Evolutionary conservation across 2,113 vertebrate genomes (phyloP).

Genomic region (Elgaria multicarinata): DNA sequence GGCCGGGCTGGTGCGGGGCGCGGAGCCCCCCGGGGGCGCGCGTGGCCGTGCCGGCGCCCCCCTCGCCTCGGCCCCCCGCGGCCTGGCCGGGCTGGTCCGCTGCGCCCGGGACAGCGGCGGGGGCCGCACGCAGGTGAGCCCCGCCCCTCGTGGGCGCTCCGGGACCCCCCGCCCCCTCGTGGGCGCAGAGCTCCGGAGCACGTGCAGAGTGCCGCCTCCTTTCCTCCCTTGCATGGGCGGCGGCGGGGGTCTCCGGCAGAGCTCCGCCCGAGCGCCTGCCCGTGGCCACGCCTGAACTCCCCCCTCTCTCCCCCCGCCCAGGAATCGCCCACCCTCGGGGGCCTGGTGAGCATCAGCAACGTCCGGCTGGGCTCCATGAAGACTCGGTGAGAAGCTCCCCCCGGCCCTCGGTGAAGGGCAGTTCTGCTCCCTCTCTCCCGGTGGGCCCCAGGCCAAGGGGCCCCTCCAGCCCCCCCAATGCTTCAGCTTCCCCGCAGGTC

Average conservation of each 20-base stretch:
- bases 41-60: neutral
- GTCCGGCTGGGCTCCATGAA: constrained; percentile 83
- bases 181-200: neutral
- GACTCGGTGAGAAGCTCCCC: constrained; percentile 78
- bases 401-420: no score
- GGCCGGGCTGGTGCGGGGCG: constrained; percentile 10
- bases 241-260: no score
- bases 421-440: no score
- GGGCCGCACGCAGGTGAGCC: neutral
- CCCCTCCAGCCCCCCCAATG: no score
- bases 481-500: no score
- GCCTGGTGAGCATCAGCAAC: constrained; percentile 83
- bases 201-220: neutral
- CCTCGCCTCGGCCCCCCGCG: accelerated
- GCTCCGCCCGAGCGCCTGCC: no score
- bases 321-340: constrained; percentile 77
- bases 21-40: neutral
- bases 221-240: accelerated
- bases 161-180: no score
- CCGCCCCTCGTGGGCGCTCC: no score
- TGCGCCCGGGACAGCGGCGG: constrained; percentile 56
- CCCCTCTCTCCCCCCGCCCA: constrained; percentile 36
- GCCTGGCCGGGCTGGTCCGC: constrained; percentile 12
- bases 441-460: no score
- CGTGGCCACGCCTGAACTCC: no score